These are phyloP conservation scores for Plagiodera versicolora DNA, from an alignment of 2,888 invertebrate species.

Conservation along the genomic window DNA sequence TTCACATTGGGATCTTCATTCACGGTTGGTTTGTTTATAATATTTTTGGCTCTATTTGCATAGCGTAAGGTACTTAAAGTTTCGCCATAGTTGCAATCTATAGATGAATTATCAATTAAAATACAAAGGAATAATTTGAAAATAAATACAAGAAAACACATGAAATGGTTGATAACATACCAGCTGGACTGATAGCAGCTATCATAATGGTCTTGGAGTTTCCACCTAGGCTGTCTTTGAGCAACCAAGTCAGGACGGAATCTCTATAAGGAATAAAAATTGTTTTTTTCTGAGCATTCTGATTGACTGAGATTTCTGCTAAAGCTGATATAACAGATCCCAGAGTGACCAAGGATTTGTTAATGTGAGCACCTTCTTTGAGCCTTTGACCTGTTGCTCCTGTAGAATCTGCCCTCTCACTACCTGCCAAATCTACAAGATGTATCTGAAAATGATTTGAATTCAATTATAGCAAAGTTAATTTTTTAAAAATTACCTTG, in stretches of 20 bases:
- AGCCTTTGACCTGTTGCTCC: constrained; percentile 89
- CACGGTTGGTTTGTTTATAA: constrained; percentile 87
- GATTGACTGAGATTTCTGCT: constrained; percentile 65
- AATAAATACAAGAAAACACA: no score
- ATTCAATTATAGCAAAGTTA: no score
- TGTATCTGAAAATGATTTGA: constrained; percentile 59
- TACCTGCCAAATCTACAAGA: constrained; percentile 86
- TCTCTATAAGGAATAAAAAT: constrained; percentile 86
- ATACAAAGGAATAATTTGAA: no score
- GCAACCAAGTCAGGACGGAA: constrained; percentile 84
- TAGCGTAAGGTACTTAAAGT: constrained; percentile 84
- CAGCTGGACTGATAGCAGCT: constrained; percentile 68
- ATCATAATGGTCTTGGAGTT: constrained; percentile 93
- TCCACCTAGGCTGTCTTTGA: constrained; percentile 86
- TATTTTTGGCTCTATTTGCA: constrained; percentile 88
- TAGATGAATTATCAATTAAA: constrained; percentile 12
- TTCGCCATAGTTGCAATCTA: constrained; percentile 84
- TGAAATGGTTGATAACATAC: no score
- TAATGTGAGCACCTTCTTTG: constrained; percentile 89
- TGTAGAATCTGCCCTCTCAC: constrained; percentile 85
- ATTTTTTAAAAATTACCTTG: no score
- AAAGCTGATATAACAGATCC: constrained; percentile 86
- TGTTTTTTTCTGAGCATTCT: constrained; percentile 43
- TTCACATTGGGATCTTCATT: constrained; percentile 90
- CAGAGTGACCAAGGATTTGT: constrained; percentile 85